Percentiles rank a stretch among this genome's conserved stretches.
Conservation (phyloP, 2,113 vertebrate genomes). For the Pseudorhombus dupliciocellatus region DNA sequence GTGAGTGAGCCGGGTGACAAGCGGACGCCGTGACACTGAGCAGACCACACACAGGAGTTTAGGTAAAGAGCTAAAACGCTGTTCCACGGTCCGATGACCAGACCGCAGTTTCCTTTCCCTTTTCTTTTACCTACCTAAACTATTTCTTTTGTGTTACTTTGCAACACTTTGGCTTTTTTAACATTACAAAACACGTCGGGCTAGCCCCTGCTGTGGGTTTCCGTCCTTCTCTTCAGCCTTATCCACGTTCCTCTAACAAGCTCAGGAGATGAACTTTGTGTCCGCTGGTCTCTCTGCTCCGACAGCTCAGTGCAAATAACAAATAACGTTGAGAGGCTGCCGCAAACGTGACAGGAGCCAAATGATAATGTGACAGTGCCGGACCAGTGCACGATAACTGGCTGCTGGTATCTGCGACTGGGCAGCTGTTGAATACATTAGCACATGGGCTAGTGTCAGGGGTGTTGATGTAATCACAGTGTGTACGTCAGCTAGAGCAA, state of each 20-base stretch:
- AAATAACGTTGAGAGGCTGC: slow-evolving; percentile 51
- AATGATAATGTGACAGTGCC: slow-evolving; percentile 50
- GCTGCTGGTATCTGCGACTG: slow-evolving; percentile 45
- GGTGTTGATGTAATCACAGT: slow-evolving; percentile 14
- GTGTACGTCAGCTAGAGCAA: not conserved
- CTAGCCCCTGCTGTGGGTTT: slow-evolving; percentile 48
- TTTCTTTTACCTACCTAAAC: too few species aligned
- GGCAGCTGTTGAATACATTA: slow-evolving; percentile 54
- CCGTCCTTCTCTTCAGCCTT: slow-evolving; percentile 30
- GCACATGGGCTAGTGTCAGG: slow-evolving; percentile 44
- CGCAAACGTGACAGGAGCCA: slow-evolving; percentile 42
- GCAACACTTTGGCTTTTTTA: too few species aligned
- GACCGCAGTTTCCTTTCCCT: not conserved
- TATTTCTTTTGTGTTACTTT: too few species aligned
- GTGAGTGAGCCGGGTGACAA: not conserved
- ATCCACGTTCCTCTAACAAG: slow-evolving; percentile 33
- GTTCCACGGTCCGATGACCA: not conserved
- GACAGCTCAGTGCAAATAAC: slow-evolving; percentile 16
- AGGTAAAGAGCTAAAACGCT: not conserved
- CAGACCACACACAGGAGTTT: not conserved
- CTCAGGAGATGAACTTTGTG: slow-evolving; percentile 45
- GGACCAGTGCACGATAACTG: slow-evolving; percentile 56
- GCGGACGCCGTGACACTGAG: not conserved
- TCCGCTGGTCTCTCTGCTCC: slow-evolving; percentile 37
- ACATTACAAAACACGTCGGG: too few species aligned